phyloP scores from a whole-genome alignment of 2,113 vertebrate species.

The Pseudopipra pipra region DNA sequence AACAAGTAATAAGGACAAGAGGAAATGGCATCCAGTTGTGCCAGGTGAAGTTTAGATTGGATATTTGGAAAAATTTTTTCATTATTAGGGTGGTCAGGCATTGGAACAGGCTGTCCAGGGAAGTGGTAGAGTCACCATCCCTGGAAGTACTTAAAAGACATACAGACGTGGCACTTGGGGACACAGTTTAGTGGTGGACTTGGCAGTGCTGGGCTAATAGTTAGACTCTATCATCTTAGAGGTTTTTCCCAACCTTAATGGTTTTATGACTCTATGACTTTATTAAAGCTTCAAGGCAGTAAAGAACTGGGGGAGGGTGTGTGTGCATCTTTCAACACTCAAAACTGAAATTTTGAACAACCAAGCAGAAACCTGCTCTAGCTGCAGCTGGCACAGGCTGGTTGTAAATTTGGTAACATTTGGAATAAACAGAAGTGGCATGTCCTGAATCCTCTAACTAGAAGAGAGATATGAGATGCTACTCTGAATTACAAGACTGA shows the following conservation, averaged over 20 bases:
- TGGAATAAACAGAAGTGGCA: neutral
- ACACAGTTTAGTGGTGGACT: no score
- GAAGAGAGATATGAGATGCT: neutral
- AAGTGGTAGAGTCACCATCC: no score
- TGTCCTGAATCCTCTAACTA: neutral
- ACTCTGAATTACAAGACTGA: neutral
- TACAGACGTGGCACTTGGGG: no score
- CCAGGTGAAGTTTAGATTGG: no score
- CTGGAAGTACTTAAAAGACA: no score
- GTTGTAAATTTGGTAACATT: neutral
- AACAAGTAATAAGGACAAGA: no score
- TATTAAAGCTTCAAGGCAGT: neutral
- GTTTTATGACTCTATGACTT: neutral
- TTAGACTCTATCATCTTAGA: no score
- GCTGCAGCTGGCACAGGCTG: neutral
- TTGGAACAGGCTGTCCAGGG: no score
- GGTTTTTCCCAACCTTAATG: neutral
- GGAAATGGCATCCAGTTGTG: no score
- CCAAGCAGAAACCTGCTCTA: neutral
- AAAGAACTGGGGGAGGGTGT: neutral
- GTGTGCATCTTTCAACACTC: neutral
- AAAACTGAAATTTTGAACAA: neutral
- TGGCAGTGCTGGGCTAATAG: no score
- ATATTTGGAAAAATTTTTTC: no score
- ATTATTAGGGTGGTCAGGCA: no score